Evolutionary conservation across 30 jellyfish, hydroid and myxozoan species (phyloP), one percentile per base, ranked within the genome.

Genomic region (Phacellophora camtschatica): DNA sequence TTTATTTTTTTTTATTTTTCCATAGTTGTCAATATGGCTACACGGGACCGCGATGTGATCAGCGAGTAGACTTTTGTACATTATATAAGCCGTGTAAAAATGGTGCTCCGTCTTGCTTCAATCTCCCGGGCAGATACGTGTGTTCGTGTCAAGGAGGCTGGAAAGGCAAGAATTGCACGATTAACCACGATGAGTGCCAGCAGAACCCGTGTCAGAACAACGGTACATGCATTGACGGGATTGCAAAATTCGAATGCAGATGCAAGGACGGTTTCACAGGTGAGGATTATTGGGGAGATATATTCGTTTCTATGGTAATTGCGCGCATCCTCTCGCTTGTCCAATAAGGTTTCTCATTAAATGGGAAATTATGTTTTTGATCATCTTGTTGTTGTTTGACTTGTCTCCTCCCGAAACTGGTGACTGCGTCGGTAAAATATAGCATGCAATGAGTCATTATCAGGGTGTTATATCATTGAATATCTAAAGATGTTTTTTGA

Each of bases 211-310:
- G 96, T 49, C 39, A 25, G 39, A 80, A 80, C 56, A 65, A 66
- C 23, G 96, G 96, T 2, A 54, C 88, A 20, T 87, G 96, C 45
- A 67, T 77, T 19, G 96, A 87, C 58, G 76, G 66, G 16, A 74
- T 73, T 30, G 87, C 69, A 42, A 71, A 84, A 31, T 77, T 24
- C 45, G 86, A 76, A 49, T 87, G 96, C 49, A 48, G 42, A 8
- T 87, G 96, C 51, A 50, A 87, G 35, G 41, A 83, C 35, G 96
- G 96, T 16, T 87, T n/a, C 50, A 67, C 96, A 41, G 91, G 91
- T 80, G 33, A 1, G 78, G n/a, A 11, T 10, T 48, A 0, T n/a
- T n/a, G n/a, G n/a, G n/a, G n/a, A n/a, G n/a, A n/a, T n/a, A n/a
- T n/a, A n/a, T n/a, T n/a, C n/a, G n/a, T n/a, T n/a, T n/a, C n/a